A percentile compares a stretch with the other conserved stretches of the same genome.
phyloP scores from a whole-genome alignment of 2,888 invertebrate species.

The Luffia ferchaultella region DNA sequence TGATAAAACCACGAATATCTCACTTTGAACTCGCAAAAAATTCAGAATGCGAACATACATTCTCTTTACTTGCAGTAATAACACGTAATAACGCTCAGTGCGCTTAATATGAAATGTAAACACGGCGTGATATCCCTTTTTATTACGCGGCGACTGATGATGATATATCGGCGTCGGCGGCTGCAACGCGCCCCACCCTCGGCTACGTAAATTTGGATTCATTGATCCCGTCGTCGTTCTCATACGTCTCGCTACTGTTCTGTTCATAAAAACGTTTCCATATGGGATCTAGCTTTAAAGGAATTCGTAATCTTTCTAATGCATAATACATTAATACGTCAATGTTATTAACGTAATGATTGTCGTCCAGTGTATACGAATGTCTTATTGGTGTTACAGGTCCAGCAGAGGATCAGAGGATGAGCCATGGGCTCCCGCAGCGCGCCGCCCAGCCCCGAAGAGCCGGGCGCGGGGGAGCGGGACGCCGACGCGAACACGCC shows the following conservation, averaged over 20 bases:
- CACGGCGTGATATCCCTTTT: conserved; percentile 44
- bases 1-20: too few species aligned
- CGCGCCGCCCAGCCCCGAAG: conserved; percentile 67
- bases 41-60: not conserved
- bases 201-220: conserved; percentile 61
- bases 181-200: conserved; percentile 59
- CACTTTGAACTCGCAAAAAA: not conserved
- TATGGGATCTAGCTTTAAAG: too few species aligned
- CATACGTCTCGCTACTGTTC: not conserved
- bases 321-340: too few species aligned
- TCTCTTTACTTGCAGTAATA: conserved; percentile 2
- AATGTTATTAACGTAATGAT: too few species aligned
- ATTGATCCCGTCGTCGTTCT: conserved; percentile 41
- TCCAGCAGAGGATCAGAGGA: conserved; percentile 48
- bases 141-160: conserved; percentile 58
- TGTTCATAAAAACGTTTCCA: too few species aligned
- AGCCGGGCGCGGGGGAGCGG: conserved; percentile 70
- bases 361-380: too few species aligned
- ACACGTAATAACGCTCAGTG: conserved; percentile 21
- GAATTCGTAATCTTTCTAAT: too few species aligned
- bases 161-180: conserved; percentile 62
- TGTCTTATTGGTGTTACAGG: conserved; percentile 35
- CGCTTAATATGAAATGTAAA: conserved; percentile 38
- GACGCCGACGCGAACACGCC: conserved; percentile 43
- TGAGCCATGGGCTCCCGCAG: conserved; percentile 66